Percentiles rank a stretch among this genome's conserved stretches.
Evolutionary conservation across 2,797 vertebrate species (phyloP).

Genomic region (Brachyalestes nurse): DNA sequence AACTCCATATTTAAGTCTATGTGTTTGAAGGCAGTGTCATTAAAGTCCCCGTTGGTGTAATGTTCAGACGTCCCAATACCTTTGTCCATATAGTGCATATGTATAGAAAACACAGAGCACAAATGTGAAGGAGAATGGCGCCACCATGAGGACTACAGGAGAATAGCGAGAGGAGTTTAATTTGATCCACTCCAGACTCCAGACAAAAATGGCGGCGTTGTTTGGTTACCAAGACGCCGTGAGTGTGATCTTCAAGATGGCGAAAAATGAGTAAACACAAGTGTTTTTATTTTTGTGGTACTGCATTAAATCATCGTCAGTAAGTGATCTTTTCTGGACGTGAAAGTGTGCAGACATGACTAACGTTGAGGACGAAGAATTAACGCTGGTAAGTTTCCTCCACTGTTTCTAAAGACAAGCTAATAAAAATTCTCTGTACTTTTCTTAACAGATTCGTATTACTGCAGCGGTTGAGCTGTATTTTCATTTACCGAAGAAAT

Average conservation of each 20-base stretch:
- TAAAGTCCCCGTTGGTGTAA: too few relatives aligned
- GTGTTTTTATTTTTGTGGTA: neutral
- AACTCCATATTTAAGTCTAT: too few relatives aligned
- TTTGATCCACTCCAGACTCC: constrained; percentile 47
- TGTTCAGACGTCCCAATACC: too few relatives aligned
- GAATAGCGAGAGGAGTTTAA: neutral
- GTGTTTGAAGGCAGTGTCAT: too few relatives aligned
- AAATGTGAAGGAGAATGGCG: constrained; percentile 36
- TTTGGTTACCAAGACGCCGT: constrained; percentile 74
- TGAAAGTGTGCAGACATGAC: constrained; percentile 10
- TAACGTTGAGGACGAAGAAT: constrained; percentile 77
- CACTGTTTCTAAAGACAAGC: neutral
- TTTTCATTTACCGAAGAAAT: too few relatives aligned
- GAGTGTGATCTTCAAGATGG: constrained; percentile 65
- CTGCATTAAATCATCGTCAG: neutral
- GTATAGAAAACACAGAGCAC: neutral
- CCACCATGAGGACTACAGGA: constrained; percentile 57
- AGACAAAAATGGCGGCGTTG: constrained; percentile 61
- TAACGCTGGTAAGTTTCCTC: constrained; percentile 69
- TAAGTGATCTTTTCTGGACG: neutral
- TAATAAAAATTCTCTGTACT: neutral
- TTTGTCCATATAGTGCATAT: too few relatives aligned
- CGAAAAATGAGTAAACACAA: constrained; percentile 48
- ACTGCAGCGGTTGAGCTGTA: too few relatives aligned
- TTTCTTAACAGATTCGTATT: neutral